Evolutionary conservation across 2,113 vertebrate species (phyloP).

Genomic region (Cynocephalus volans): DNA sequence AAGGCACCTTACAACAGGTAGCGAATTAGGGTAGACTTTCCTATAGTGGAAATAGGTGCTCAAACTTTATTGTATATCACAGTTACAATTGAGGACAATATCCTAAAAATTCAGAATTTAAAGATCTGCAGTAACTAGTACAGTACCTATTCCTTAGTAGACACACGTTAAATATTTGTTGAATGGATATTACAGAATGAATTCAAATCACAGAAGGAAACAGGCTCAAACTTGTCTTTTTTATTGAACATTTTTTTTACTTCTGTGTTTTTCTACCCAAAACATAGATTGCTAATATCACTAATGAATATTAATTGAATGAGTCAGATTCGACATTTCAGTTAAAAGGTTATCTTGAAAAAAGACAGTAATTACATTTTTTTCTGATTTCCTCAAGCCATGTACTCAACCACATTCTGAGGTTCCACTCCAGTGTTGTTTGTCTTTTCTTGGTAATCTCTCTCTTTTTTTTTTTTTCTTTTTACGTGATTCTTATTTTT

Average conservation of each 20-base stretch:
- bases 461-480: background rate
- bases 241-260: conserved; percentile 2
- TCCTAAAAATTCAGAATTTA: conserved; percentile 55
- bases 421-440: background rate
- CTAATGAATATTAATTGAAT: background rate
- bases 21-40: background rate
- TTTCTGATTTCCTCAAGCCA: background rate
- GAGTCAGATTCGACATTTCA: background rate
- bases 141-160: background rate
- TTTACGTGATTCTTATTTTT: background rate
- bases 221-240: background rate
- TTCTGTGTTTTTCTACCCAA: background rate
- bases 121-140: background rate
- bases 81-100: background rate
- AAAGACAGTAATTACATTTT: background rate
- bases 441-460: background rate
- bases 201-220: background rate
- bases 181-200: background rate
- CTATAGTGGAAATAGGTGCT: background rate
- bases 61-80: background rate
- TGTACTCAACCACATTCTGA: background rate
- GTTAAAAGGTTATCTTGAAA: background rate
- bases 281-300: background rate
- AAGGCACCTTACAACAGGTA: background rate
- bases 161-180: background rate